Percentiles rank a stretch among this genome's conserved stretches.
Conservation (phyloP, 1,140 invertebrate species). For the Varroa destructor region DNA sequence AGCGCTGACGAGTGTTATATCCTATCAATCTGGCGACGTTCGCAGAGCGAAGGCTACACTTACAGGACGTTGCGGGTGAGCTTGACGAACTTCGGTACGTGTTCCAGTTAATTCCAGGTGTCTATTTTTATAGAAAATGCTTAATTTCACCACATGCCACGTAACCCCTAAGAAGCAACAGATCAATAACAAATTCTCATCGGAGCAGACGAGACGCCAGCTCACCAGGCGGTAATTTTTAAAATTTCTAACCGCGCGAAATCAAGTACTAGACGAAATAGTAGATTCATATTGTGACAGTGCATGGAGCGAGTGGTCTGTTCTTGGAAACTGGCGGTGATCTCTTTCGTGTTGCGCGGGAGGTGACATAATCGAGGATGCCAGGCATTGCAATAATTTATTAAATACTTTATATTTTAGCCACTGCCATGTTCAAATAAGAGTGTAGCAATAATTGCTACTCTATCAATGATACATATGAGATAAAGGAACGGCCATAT, state of each 20-base stretch:
- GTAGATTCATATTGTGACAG: constrained; percentile 29
- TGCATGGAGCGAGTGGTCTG: constrained; percentile 30
- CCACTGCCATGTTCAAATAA: too few species aligned
- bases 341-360: constrained; percentile 26
- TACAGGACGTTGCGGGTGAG: neutral
- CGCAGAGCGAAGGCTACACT: neutral
- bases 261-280: constrained; percentile 10
- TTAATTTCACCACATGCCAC: constrained; percentile 27
- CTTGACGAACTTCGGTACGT: neutral
- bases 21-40: neutral
- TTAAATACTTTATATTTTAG: too few species aligned
- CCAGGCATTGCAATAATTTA: too few species aligned
- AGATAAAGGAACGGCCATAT: too few species aligned
- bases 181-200: constrained; percentile 1
- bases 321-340: constrained; percentile 30
- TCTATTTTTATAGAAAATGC: constrained; percentile 9
- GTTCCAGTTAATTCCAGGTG: neutral
- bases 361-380: constrained; percentile 26
- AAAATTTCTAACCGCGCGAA: too few species aligned
- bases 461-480: too few species aligned
- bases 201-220: constrained; percentile 21
- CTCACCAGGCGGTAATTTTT: constrained; percentile 21
- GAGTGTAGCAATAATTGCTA: too few species aligned
- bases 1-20: neutral
- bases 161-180: constrained; percentile 21